phyloP scores from a whole-genome alignment of 2,113 vertebrate species.

The Melanostigma gelatinosum region DNA sequence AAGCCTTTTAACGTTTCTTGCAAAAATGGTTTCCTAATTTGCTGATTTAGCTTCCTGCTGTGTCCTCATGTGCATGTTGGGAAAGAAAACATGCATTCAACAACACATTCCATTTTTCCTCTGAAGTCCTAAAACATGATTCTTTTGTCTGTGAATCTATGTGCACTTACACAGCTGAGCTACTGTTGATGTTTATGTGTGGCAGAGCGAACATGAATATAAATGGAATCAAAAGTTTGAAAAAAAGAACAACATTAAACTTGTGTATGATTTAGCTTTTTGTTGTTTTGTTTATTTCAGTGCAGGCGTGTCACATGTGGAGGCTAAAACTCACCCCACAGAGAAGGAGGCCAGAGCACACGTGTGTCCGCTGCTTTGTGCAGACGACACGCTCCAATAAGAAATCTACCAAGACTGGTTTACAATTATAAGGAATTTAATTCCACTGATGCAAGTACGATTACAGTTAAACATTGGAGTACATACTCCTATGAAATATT shows the following conservation, averaged over 20 bases:
- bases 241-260: neutral
- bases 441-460: no score
- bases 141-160: neutral
- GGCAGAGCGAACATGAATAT: neutral
- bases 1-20: neutral
- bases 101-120: neutral
- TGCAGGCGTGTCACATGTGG: neutral
- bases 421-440: no score
- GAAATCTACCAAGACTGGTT: no score
- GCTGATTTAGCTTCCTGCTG: neutral
- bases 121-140: neutral
- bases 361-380: no score
- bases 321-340: no score
- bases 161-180: neutral
- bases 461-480: no score
- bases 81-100: neutral
- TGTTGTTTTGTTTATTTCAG: neutral
- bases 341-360: no score
- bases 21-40: neutral
- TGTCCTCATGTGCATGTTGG: neutral
- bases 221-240: neutral
- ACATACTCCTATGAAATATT: no score
- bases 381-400: no score
- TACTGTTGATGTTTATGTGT: neutral
- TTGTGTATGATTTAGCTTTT: neutral